Base-by-base conservation (phyloP, 2,797 vertebrate genomes). In the Crenichthys baileyi region DNA sequence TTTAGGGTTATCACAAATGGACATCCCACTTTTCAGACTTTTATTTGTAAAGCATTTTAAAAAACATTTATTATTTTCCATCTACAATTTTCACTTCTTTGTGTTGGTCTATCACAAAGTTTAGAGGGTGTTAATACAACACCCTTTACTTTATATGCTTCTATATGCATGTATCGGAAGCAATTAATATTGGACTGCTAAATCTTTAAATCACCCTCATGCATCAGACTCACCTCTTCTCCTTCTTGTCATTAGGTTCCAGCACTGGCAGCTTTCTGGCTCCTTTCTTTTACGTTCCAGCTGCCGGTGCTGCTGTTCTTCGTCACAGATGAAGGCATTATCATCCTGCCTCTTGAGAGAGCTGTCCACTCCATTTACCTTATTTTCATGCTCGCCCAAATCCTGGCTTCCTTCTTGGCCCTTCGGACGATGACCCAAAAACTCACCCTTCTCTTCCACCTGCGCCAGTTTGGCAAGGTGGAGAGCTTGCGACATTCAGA, bases 251-350 rank as follows among this genome's bases (percentile, higher is more conserved):
- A 84, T 85, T 93, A 98, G 97, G 96, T 97, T 55, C 97, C 97
- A 0, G 96, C 97, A 83, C 92, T 98, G 70, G 96, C 97, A 0
- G 96, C 95, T 44, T 97, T 97, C 92, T 96, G 96, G 90, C 93
- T 98, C 46, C 93, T 97, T 83, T 96, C 97, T 71, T 92, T 97
- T 78, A 87, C 96, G 74, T 96, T 97, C 87, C 97, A 97, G 94
- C 93, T 96, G 80, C 97, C 97, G 0, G 88, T 97, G 41, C 85
- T 98, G 80, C 95, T 98, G n/a, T 98, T 97, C 91, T 95, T 98
- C 85, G 88, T 97, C 89, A 96, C 75, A 0, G 97, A 98, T 72
- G 87, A 94, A 76, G 93, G 91, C 15, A 83, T 93, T 73, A 26
- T 97, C 80, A 93, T 93, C 79, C 88, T 97, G 60, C 97, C 97